phyloP scores from a whole-genome alignment of 2,888 invertebrate genomes.

The Desoria tigrina region DNA sequence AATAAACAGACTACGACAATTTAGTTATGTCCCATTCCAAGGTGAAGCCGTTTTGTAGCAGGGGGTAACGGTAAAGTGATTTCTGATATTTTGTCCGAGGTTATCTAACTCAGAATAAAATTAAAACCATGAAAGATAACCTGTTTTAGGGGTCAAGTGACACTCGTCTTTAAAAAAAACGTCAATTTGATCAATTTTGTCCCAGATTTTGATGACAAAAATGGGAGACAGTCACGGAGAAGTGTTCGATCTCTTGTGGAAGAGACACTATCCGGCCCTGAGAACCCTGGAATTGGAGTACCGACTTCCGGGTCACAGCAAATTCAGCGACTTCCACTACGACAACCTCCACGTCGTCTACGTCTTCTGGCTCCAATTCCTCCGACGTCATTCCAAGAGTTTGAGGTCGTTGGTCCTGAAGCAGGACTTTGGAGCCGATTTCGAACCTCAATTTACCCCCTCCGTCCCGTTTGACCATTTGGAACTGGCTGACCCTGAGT shows the following conservation, averaged over 20 bases:
- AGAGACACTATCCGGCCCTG: not conserved
- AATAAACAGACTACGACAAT: too few relatives aligned
- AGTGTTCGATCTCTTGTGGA: not conserved
- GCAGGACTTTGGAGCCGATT: not conserved
- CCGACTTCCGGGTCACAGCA: not conserved
- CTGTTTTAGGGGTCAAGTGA: too few relatives aligned
- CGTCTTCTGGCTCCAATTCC: not conserved
- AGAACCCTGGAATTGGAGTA: not conserved
- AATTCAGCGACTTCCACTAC: not conserved
- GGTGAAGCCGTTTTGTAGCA: too few relatives aligned
- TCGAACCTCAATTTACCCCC: not conserved
- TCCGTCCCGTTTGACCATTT: not conserved
- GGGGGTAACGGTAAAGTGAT: too few relatives aligned
- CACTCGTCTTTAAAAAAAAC: too few relatives aligned
- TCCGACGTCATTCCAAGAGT: not conserved
- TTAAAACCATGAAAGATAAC: too few relatives aligned
- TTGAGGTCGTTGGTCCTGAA: not conserved
- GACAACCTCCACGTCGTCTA: not conserved
- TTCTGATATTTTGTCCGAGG: too few relatives aligned
- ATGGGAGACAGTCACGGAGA: not conserved
- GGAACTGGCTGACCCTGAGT: not conserved
- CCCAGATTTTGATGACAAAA: not conserved
- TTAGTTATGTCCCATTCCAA: too few relatives aligned
- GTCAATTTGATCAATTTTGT: too few relatives aligned
- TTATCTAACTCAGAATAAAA: too few relatives aligned